Evolutionary conservation across 2,797 vertebrate genomes (phyloP).

Genomic region (Dryobates pubescens): DNA sequence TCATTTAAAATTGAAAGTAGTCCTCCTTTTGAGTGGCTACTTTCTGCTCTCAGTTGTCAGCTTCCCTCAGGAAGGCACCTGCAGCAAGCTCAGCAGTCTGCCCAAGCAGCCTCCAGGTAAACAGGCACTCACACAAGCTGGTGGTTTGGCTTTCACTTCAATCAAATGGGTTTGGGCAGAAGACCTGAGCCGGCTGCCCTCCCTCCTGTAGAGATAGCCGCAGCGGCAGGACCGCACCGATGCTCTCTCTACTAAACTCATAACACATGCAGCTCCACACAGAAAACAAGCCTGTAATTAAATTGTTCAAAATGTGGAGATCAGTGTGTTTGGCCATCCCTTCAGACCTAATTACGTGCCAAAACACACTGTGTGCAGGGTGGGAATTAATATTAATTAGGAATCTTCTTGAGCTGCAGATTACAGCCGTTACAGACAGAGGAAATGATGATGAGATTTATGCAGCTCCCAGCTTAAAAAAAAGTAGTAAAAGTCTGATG

Average conservation of each 20-base stretch:
- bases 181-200: background rate
- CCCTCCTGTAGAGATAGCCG: background rate
- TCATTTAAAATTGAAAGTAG: background rate
- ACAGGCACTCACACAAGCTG: background rate
- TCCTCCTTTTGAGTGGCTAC: background rate
- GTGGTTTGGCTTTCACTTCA: background rate
- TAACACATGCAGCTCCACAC: background rate
- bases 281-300: conserved; percentile 66
- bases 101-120: background rate
- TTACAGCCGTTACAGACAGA: conserved; percentile 37
- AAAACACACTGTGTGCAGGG: conserved; percentile 42
- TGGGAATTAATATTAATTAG: conserved; percentile 71
- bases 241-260: background rate
- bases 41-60: background rate
- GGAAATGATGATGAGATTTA: conserved; percentile 57
- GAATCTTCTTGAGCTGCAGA: conserved; percentile 51
- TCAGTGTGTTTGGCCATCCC: conserved; percentile 62
- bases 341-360: conserved; percentile 67
- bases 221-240: background rate
- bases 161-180: background rate
- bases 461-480: conserved; percentile 46
- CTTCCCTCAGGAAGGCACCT: background rate
- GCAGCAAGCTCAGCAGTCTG: background rate
- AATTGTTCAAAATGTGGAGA: conserved; percentile 67
- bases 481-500: conserved; percentile 25